Evolutionary conservation across 1,140 invertebrate genomes (phyloP), one percentile per base, ranked within the genome.

Genomic region (Bombus consobrinus): DNA sequence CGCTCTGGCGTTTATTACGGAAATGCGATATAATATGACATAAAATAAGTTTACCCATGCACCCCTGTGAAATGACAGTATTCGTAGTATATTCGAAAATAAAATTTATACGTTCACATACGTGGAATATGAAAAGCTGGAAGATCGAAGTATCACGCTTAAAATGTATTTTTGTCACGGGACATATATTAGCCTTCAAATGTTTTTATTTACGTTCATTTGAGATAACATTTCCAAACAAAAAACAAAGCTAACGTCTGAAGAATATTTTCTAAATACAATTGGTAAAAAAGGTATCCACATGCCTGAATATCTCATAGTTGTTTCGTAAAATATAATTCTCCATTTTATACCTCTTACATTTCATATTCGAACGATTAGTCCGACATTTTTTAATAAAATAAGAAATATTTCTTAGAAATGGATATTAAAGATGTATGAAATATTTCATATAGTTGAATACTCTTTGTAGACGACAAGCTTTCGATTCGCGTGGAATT

Each of bases 11-110:
- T 74, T 85, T 85, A 81, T 85, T 85, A 66, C 59, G 2, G 18
- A 8, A 37, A 74, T 32, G 62, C 37, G 22, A 74, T 53, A 69
- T 66, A 85, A 81, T 78, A 68, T 57, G 41, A 5, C 41, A 47
- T 74, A 74, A 85, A 81, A 81, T 81, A 85, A 81, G 69, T 68
- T 25, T 22, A 1, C 43, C 18, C 73, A 13, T 34, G 28, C 32
- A 18, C 8, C n/a, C 1, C 22, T 9, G 4, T 25, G 34, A 57
- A 53, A 78, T 39, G 34, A 78, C 22, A 53, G 39, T 34, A 68
- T n/a, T 3, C n/a, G 1, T 22, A 39, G 2, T 34, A 34, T 22
- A 37, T 13, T 25, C 18, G 28, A 4, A 34, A 41, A 22, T 13
- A 10, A 43, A 37, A 74, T 39, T 13, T 28, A 71, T 71, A 71